These are phyloP conservation scores for Sus cebifrons DNA, from an alignment of 2,797 vertebrate genomes.

Conservation along the genomic window DNA sequence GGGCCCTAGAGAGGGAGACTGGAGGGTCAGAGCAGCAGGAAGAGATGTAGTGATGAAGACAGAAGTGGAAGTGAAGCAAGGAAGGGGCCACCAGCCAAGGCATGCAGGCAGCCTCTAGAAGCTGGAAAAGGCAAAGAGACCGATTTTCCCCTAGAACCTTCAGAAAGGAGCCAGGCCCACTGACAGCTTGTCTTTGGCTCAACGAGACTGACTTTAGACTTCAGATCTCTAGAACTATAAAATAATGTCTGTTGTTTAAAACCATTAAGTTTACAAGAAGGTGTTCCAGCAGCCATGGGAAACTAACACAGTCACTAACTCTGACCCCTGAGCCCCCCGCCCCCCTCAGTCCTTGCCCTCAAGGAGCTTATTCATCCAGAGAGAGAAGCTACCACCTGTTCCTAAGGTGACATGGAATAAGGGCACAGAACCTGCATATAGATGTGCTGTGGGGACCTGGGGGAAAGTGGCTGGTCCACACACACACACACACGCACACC, in stretches of 20 bases:
- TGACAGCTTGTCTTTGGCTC: not conserved
- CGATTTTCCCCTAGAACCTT: not conserved
- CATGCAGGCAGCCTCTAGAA: not conserved
- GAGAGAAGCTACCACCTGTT: not conserved
- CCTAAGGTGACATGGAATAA: not conserved
- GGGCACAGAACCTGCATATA: not conserved
- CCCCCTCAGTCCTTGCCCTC: not conserved
- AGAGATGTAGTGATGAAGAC: not conserved
- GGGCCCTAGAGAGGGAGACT: not conserved
- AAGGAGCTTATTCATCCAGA: not conserved
- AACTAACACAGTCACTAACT: not conserved
- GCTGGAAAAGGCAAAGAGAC: not conserved
- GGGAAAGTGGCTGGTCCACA: not conserved
- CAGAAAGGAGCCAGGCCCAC: not conserved
- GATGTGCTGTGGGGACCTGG: too few relatives aligned
- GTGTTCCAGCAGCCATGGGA: not conserved
- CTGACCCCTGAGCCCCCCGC: not conserved
- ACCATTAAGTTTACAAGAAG: not conserved
- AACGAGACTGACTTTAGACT: not conserved
- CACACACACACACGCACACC: too few relatives aligned
- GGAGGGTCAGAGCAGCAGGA: not conserved
- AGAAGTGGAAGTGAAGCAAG: not conserved
- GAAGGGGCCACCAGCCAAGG: not conserved
- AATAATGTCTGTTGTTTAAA: not conserved
- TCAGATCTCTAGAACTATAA: not conserved